Evolutionary conservation across 2,888 invertebrate species (phyloP).

Genomic region (Caenorhabditis parvicauda): DNA sequence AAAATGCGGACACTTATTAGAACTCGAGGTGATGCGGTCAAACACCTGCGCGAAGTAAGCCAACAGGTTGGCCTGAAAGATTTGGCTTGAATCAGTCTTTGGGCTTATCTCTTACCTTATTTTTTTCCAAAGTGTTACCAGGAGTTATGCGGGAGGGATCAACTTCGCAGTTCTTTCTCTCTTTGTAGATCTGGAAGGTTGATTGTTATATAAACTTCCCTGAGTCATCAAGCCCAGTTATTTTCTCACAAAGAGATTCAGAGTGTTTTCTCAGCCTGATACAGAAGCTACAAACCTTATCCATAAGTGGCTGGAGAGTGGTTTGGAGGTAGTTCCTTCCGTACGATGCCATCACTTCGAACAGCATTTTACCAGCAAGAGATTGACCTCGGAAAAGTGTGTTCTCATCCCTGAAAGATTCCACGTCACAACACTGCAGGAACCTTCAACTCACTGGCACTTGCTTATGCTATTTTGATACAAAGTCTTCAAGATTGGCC

Average conservation of each 20-base stretch:
- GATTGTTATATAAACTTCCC: neutral
- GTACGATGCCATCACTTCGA: slow-evolving; percentile 58
- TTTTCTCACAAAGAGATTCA: neutral
- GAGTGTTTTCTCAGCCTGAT: neutral
- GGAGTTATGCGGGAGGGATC: slow-evolving; percentile 50
- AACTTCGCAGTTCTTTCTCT: slow-evolving; percentile 58
- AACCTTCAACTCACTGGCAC: slow-evolving; percentile 51
- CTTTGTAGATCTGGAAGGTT: slow-evolving; percentile 53
- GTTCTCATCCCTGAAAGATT: slow-evolving; percentile 53
- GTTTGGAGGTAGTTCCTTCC: slow-evolving; percentile 55
- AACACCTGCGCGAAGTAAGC: slow-evolving; percentile 55
- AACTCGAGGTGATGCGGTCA: slow-evolving; percentile 49
- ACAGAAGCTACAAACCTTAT: slow-evolving; percentile 36
- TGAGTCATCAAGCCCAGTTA: no score
- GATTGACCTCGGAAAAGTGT: slow-evolving; percentile 60
- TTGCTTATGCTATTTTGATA: slow-evolving; percentile 50
- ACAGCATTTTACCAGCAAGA: slow-evolving; percentile 56
- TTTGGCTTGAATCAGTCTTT: neutral
- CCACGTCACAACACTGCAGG: neutral
- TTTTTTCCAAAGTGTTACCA: slow-evolving; percentile 20
- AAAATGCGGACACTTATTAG: slow-evolving; percentile 49
- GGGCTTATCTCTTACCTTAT: slow-evolving; percentile 5
- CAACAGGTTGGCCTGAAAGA: slow-evolving; percentile 39
- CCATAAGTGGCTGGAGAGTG: slow-evolving; percentile 57
- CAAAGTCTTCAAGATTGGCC: slow-evolving; percentile 50